These are phyloP conservation scores for Gouania willdenowi DNA, from an alignment of 2,797 vertebrate species.

Conservation along the genomic window DNA sequence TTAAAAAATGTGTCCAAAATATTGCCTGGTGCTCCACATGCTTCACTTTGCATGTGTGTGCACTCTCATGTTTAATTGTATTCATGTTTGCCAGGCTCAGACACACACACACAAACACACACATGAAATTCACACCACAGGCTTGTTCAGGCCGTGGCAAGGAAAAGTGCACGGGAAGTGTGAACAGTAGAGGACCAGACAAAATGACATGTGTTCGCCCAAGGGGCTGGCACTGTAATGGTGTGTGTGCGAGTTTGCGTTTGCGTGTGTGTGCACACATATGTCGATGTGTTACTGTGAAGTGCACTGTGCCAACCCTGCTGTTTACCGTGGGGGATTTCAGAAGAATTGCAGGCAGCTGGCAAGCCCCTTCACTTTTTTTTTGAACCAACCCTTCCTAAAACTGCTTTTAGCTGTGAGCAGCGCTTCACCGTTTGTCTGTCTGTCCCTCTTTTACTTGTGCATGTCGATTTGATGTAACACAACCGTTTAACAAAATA, in stretches of 20 bases:
- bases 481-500: conserved; percentile 44
- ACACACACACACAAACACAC: background rate
- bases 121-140: conserved; percentile 40
- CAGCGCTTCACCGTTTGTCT: no score
- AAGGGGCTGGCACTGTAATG: conserved; percentile 58
- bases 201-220: conserved; percentile 69
- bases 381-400: background rate
- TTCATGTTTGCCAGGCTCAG: conserved; percentile 38
- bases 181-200: conserved; percentile 64
- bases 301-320: conserved; percentile 47
- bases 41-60: conserved; percentile 32
- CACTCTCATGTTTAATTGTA: conserved; percentile 43
- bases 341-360: conserved; percentile 63
- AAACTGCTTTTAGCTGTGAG: no score
- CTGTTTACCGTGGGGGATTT: conserved; percentile 65
- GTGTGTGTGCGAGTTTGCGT: conserved; percentile 7
- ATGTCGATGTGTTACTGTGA: conserved; percentile 27
- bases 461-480: conserved; percentile 34
- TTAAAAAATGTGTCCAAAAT: conserved; percentile 45
- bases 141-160: conserved; percentile 41
- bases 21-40: conserved; percentile 37
- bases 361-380: conserved; percentile 30
- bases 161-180: conserved; percentile 56
- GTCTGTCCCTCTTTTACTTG: no score
- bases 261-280: conserved; percentile 35